Conservation (phyloP, 2,113 vertebrate genomes). For the Urocynchramus pylzowi region DNA sequence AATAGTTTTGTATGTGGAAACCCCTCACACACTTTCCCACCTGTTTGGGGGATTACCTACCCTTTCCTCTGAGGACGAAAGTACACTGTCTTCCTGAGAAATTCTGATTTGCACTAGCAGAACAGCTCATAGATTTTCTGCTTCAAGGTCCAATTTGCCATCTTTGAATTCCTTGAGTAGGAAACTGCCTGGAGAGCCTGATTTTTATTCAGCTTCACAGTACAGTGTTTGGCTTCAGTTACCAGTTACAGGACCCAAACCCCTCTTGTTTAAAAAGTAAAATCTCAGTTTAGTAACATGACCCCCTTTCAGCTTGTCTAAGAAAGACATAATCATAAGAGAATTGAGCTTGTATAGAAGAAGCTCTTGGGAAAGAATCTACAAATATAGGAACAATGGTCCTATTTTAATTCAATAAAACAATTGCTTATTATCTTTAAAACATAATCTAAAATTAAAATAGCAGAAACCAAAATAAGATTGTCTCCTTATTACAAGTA, state of each 20-base stretch:
- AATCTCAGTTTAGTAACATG: not conserved
- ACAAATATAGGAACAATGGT: not conserved
- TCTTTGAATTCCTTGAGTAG: not conserved
- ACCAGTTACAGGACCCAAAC: not conserved
- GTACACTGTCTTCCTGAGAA: not conserved
- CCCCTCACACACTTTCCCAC: not conserved
- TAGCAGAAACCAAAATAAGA: not conserved
- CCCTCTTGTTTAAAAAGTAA: not conserved
- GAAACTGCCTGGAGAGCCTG: not conserved
- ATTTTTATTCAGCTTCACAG: not conserved
- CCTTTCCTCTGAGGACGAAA: not conserved
- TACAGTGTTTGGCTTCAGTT: not conserved
- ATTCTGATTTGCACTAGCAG: not conserved
- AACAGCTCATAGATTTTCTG: not conserved
- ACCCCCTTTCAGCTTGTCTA: not conserved
- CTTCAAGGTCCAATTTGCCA: not conserved
- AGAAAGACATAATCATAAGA: not conserved
- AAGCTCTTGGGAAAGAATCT: not conserved
- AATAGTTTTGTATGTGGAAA: not conserved
- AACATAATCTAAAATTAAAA: not conserved
- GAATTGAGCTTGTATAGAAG: not conserved
- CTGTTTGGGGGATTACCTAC: not conserved
- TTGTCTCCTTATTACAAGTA: not conserved
- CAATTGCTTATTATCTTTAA: not conserved
- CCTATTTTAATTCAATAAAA: not conserved